A percentile compares a stretch with the other conserved stretches of the same genome.
phyloP scores from a whole-genome alignment of 92 coral and sea anemone genomes.

The Parazoanthus swiftii region DNA sequence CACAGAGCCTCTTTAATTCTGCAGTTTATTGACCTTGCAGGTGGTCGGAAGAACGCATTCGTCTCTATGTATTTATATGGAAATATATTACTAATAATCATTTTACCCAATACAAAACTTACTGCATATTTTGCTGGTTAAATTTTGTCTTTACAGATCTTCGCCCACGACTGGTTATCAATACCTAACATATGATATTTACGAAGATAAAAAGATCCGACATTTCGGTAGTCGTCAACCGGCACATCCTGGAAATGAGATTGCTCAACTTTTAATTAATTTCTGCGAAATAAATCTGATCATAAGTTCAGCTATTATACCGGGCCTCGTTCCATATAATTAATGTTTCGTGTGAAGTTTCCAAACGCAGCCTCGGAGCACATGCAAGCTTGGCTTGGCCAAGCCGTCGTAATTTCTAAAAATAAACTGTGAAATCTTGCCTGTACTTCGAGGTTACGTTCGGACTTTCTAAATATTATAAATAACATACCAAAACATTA shows the following conservation, averaged over 20 bases:
- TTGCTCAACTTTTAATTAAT: background rate
- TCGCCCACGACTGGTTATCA: background rate
- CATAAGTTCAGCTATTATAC: background rate
- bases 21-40: background rate
- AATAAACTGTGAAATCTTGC: background rate
- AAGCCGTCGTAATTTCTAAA: background rate
- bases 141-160: background rate
- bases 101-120: background rate
- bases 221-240: background rate
- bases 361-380: background rate
- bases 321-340: background rate
- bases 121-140: background rate
- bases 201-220: background rate
- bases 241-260: background rate
- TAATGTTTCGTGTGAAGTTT: background rate
- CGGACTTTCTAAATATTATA: too few relatives aligned
- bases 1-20: background rate
- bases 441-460: too few relatives aligned
- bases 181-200: background rate
- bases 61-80: background rate
- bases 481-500: background rate
- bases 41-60: background rate
- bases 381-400: background rate
- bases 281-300: background rate
- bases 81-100: too few relatives aligned